phyloP scores from a whole-genome alignment of 2,888 invertebrate species.

The Saturnia japonica region DNA sequence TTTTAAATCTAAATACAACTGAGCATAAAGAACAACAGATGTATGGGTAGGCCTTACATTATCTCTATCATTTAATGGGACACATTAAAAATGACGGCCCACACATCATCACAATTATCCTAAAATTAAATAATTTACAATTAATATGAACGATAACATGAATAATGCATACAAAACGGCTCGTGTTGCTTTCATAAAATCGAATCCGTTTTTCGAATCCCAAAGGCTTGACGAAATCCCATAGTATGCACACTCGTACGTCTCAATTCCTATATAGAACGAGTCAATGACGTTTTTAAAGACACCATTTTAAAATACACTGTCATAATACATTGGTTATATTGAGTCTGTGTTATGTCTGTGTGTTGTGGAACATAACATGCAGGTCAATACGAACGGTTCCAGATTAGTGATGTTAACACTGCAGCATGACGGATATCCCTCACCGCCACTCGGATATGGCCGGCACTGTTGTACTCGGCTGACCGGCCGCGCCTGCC shows the following conservation, averaged over 20 bases:
- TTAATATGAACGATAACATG: constrained; percentile 68
- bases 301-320: constrained; percentile 40
- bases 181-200: background rate
- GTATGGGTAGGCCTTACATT: constrained; percentile 49
- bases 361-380: constrained; percentile 26
- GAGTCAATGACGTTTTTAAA: constrained; percentile 21
- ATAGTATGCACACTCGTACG: background rate
- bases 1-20: constrained; percentile 73
- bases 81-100: constrained; percentile 51
- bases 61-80: constrained; percentile 24
- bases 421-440: constrained; percentile 49
- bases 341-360: constrained; percentile 41
- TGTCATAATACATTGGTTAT: constrained; percentile 39
- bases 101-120: constrained; percentile 50
- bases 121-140: constrained; percentile 76
- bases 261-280: constrained; percentile 24
- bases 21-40: constrained; percentile 74
- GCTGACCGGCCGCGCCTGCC: constrained; percentile 76
- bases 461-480: constrained; percentile 82
- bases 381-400: constrained; percentile 27
- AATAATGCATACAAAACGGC: constrained; percentile 56
- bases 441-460: constrained; percentile 83
- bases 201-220: constrained; percentile 1
- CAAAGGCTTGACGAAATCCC: constrained; percentile 20
- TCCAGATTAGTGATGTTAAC: constrained; percentile 28